Base-by-base conservation (phyloP, 2,797 vertebrate species). In the Lepus oiostolus region DNA sequence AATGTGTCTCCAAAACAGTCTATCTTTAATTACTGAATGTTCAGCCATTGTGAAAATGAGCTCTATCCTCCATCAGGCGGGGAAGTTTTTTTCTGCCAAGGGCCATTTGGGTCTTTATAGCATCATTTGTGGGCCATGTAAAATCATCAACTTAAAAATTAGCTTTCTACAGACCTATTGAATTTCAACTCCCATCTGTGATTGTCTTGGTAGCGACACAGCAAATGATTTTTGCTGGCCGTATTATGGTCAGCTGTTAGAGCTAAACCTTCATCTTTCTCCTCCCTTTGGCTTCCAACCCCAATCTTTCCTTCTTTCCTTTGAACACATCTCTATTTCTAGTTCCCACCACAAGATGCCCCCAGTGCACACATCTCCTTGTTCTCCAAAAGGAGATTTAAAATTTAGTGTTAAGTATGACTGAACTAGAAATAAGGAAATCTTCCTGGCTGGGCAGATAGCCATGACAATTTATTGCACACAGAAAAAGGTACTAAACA, bases 261-360 rank as follows among this genome's bases (percentile, higher is more conserved):
- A 82, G 10, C 9, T 42, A 65, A 16, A 38, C 21, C 8, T 17
- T 60, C n/a, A 72, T 67, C 19, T 58, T 35, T 63, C 26, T n/a
- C 30, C 35, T 86, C 9, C 54, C 47, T 12, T 3, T 35, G 2
- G 22, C 11, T 70, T 95, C 63, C 58, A 86, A 14, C 17, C 82
- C 71, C n/a, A 76, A 19, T 0, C 8, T 85, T 63, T 24, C 47
- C 35, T 11, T 24, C 81, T 93, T 92, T 62, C 47, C 38, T 92
- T 71, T 74, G 35, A 86, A 81, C 60, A n/a, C 28, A 62, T 67
- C 76, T 63, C 26, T 38, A 63, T 88, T 90, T 84, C 84, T 32
- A 89, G n/a, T 47, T 93, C 32, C 77, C 76, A 38, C 84, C 94
- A 96, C 95, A 93, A 90, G 94, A 82, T 92, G 88, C 62, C 74